A percentile compares a stretch with the other conserved stretches of the same genome.
Evolutionary conservation across 2,888 invertebrate genomes (phyloP).

Genomic region (Timandra comae): DNA sequence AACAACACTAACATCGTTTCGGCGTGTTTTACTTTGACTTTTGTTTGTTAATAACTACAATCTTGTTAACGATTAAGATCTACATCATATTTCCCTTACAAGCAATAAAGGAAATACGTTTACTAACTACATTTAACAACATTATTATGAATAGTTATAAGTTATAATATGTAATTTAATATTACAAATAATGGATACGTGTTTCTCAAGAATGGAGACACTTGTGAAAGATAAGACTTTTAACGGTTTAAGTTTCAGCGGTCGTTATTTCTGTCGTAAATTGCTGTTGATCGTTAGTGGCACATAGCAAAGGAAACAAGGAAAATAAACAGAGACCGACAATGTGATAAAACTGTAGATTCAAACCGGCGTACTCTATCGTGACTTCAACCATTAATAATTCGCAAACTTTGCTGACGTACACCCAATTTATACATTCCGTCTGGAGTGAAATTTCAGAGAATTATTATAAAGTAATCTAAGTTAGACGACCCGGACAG

Average conservation of each 20-base stretch:
- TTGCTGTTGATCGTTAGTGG: slow-evolving; percentile 46
- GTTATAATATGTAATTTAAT: slow-evolving; percentile 19
- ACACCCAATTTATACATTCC: slow-evolving; percentile 60
- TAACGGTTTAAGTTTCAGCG: slow-evolving; percentile 46
- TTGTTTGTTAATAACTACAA: too few species aligned
- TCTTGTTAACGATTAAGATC: too few species aligned
- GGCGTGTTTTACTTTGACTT: not conserved
- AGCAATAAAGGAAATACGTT: too few species aligned
- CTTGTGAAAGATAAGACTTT: slow-evolving; percentile 42
- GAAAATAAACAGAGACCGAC: slow-evolving; percentile 44
- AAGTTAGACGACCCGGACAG: slow-evolving; percentile 60
- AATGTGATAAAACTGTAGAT: slow-evolving; percentile 47
- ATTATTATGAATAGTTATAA: slow-evolving; percentile 13
- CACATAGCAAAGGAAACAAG: slow-evolving; percentile 31
- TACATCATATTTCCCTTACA: too few species aligned
- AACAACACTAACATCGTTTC: slow-evolving; percentile 8
- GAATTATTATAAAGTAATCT: slow-evolving; percentile 73
- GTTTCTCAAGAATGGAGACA: slow-evolving; percentile 28
- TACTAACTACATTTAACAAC: too few species aligned
- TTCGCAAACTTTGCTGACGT: slow-evolving; percentile 50
- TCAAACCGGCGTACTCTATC: slow-evolving; percentile 31
- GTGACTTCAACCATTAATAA: slow-evolving; percentile 54
- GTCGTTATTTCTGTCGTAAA: slow-evolving; percentile 44
- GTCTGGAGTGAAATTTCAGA: slow-evolving; percentile 54
- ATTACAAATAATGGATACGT: slow-evolving; percentile 19